Evolutionary conservation across 2,888 invertebrate genomes (phyloP), one percentile per base, ranked within the genome.

Genomic region (Meteorus cinctellus): DNA sequence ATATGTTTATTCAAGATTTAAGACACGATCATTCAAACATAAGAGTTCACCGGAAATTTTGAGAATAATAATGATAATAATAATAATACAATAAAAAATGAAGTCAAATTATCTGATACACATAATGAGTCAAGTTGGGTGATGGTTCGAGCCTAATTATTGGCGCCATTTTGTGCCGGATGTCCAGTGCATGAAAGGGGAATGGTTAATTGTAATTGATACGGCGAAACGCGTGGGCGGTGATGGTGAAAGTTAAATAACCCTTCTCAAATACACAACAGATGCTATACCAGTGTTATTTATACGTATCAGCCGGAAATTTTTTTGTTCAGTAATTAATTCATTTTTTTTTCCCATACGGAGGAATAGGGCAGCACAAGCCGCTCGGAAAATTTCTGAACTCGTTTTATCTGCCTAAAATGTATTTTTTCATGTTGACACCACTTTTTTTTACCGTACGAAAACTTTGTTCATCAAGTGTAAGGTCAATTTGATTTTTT

Each of bases 141-240:
- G 34, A 29, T 75, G 63, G 65, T 59, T 75, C 48, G 29, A 36
- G 10, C 66, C 65, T 76, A 80, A 80, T 79, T 79, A 79, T 77
- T 75, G 66, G 66, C 70, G 74, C 74, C 75, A 74, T 77, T 59
- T 68, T 78, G 71, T 74, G 34, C 78, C 77, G 79, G 79, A 79
- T 77, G 77, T 76, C 71, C 55, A 75, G 75, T 76, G 74, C 41
- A 67, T 19, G 24, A 69, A 75, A 45, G 66, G 74, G 66, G 71
- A 72, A 68, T 34, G 67, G 62, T 62, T 74, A 34, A 74, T 74
- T 68, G 74, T 74, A 68, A 74, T 74, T 74, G 63, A 74, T 74
- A 68, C 68, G 34, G 4, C 74, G 41, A 59, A 67, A 31, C 68
- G 69, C 48, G 68, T 74, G 60, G 67, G 67, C 73, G 66, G 73